Conservation (phyloP, 2,888 invertebrate species). For the Cylloceria caligata region DNA sequence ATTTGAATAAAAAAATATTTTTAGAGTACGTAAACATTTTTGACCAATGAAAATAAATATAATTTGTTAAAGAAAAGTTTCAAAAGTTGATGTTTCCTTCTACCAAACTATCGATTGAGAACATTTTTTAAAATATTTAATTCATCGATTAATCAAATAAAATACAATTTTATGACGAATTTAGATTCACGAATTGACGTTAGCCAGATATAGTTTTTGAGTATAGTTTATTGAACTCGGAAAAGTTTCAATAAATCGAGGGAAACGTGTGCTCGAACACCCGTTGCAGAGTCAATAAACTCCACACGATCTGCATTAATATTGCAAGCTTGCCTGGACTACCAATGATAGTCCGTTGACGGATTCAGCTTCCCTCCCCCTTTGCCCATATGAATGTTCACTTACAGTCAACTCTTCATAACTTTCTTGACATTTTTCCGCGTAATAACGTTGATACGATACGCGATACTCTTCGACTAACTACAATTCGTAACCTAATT, state of each 20-base stretch:
- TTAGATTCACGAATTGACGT: background rate
- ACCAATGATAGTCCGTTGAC: constrained; percentile 49
- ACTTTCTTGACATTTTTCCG: constrained; percentile 2
- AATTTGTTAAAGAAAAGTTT: too few relatives aligned
- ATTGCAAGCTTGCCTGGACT: constrained; percentile 56
- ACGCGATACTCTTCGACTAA: too few relatives aligned
- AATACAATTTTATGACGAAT: constrained; percentile 9
- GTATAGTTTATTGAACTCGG: constrained; percentile 61
- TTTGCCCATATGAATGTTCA: background rate
- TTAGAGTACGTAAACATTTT: too few relatives aligned
- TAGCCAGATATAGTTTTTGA: constrained; percentile 26
- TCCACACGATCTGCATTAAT: constrained; percentile 69
- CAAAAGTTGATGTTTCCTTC: too few relatives aligned
- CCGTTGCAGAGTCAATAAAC: constrained; percentile 69
- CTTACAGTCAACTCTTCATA: constrained; percentile 31
- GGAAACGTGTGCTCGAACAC: constrained; percentile 47
- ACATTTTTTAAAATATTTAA: too few relatives aligned
- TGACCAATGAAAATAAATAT: too few relatives aligned
- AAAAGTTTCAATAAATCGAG: constrained; percentile 70
- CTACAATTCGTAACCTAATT: too few relatives aligned
- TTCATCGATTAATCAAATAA: background rate
- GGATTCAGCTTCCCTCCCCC: constrained; percentile 26
- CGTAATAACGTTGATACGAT: background rate
- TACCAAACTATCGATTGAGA: too few relatives aligned
- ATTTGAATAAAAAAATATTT: too few relatives aligned